Evolutionary conservation across 2,888 invertebrate species (phyloP), one percentile per base, ranked within the genome.

Genomic region (Platycheirus albimanus): DNA sequence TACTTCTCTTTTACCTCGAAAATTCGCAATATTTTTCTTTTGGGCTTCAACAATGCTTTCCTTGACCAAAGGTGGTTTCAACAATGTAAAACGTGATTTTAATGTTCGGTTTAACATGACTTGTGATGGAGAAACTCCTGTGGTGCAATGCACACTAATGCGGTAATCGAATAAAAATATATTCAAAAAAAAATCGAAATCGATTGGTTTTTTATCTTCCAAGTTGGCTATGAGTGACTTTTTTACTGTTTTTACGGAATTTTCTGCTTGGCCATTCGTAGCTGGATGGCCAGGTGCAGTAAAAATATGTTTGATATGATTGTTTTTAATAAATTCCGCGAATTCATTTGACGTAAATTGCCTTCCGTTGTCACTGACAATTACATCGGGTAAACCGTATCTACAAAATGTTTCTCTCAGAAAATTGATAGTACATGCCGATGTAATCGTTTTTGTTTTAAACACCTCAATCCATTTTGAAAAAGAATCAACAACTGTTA

Each of bases 241-340:
- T 64, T 87, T 87, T 41, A 86, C 56, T 17, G 84, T 86, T 80
- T 86, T 85, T 8, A 87, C 85, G 51, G 80, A 86, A 19, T 86
- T 77, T 81, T 87, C 87, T 2, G 86, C 86, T 67, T 85, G 84
- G 6, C 24, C 24, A 24, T 24, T 24, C 6, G 24, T 24, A 24
- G 24, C 24, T 24, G 24, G 24, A 52, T 81, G 85, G 15, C 85
- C 78, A 41, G 81, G 76, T 7, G 86, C 85, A 10, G 84, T 86
- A 8, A 78, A 45, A 36, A 64, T 52, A 61, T 71, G 70, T 11
- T 41, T 49, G 5, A 71, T 38, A 11, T n/a, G 6, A 13, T 49
- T 70, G 11, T n/a, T 58, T 43, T 17, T 61, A 11, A 51, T 15
- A 13, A 58, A 71, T 24, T 24, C 24, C 24, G 24, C 24, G 24